Evolutionary conservation across 1,140 invertebrate genomes (phyloP).

Genomic region (Lordiphosa clarofinis): DNA sequence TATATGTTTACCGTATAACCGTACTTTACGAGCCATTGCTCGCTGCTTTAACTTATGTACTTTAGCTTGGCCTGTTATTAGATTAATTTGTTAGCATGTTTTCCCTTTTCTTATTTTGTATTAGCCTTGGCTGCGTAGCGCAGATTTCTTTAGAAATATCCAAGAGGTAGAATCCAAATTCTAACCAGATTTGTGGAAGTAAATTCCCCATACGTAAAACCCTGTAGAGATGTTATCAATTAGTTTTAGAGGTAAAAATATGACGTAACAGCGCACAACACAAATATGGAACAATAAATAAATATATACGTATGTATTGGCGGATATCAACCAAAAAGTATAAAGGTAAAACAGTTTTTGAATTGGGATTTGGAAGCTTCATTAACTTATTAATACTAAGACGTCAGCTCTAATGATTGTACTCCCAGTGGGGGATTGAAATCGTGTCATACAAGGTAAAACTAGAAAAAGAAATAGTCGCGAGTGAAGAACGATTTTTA

Average conservation of each 20-base stretch:
- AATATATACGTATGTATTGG: slow-evolving; percentile 15
- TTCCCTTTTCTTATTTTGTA: slow-evolving; percentile 6
- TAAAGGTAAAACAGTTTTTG: too few relatives aligned
- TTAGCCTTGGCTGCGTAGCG: slow-evolving; percentile 55
- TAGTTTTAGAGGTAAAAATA: slow-evolving; percentile 49
- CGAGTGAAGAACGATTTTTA: too few relatives aligned
- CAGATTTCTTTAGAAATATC: slow-evolving; percentile 23
- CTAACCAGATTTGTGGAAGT: slow-evolving; percentile 21
- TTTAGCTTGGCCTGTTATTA: slow-evolving; percentile 58
- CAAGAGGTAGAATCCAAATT: slow-evolving; percentile 31
- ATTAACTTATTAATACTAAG: too few relatives aligned
- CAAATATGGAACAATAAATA: slow-evolving; percentile 47
- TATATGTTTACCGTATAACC: slow-evolving; percentile 22
- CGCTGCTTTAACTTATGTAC: slow-evolving; percentile 33
- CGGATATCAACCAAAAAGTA: neutral
- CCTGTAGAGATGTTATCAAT: slow-evolving; percentile 34
- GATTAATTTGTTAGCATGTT: slow-evolving; percentile 34
- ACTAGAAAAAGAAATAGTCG: too few relatives aligned
- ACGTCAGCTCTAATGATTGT: too few relatives aligned
- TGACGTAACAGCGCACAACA: slow-evolving; percentile 41
- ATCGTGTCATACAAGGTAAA: too few relatives aligned
- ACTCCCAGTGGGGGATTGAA: too few relatives aligned
- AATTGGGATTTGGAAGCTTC: too few relatives aligned
- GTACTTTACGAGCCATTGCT: slow-evolving; percentile 39
- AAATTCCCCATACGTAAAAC: slow-evolving; percentile 28